Base-by-base conservation (phyloP, 2,888 invertebrate species). In the Pyrocoelia pectoralis region DNA sequence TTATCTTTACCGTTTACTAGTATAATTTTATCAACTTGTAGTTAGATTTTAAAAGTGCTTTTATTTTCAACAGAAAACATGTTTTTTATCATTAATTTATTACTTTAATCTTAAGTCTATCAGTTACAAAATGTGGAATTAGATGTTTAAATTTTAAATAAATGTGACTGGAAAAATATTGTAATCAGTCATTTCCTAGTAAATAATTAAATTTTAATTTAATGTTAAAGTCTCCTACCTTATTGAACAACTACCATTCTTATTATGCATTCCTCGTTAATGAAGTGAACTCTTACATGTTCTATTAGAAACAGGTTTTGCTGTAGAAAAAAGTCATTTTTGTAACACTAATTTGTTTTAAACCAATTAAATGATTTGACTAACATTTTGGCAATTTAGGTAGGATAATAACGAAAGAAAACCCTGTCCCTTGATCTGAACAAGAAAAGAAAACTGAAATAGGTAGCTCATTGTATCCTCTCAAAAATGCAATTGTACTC, bases 71-170 rank as follows among this genome's bases (percentile, higher is more conserved):
- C 65, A 65, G 53, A 52, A n/a, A 46, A 18, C 54, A 65, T 70
- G 70, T 70, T 71, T 72, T 72, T 73, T 76, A 63, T 63, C 29
- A 19, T 56, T 56, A 61, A 63, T 60, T 66, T 66, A 63, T 63
- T 74, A 33, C 28, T 73, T 69, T 76, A 74, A 70, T 76, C 71
- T 72, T 74, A 76, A 74, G 72, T 72, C 70, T 73, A 75, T 72
- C 70, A 73, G 74, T 71, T 71, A 76, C 73, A 73, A 73, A 62
- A 73, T 79, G 77, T 78, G 77, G 78, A 77, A 77, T 77, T 80
- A 79, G 79, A 78, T 79, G 79, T 80, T 78, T 79, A 79, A 79
- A 79, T 79, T 78, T 78, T 73, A 80, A 80, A 79, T 80, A 79
- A 79, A 80, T 80, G 79, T 80, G 79, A 78, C 77, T 77, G 76